phyloP scores from a whole-genome alignment of 2,888 invertebrate species.

The Cyaniris semiargus region DNA sequence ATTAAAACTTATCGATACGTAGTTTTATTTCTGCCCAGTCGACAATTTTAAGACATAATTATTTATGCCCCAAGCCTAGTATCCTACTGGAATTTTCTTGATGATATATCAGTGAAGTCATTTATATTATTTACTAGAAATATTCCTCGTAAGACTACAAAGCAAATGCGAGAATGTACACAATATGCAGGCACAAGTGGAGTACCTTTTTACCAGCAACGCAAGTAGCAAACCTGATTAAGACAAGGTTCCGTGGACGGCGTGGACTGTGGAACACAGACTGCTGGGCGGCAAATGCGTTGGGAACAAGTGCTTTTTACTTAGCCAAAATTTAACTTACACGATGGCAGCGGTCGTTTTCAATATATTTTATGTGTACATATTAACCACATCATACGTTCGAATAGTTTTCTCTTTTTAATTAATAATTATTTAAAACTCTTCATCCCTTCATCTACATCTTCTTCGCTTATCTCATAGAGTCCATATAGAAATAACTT shows the following conservation, averaged over 20 bases:
- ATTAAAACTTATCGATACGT: constrained; percentile 17
- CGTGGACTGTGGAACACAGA: constrained; percentile 17
- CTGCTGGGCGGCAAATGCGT: background rate
- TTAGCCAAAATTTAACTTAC: background rate
- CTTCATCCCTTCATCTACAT: no score
- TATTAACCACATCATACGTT: background rate
- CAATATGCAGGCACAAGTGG: background rate
- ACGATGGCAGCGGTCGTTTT: background rate
- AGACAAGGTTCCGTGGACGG: background rate
- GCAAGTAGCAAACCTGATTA: background rate
- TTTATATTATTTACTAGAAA: constrained; percentile 10
- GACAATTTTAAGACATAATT: constrained; percentile 8
- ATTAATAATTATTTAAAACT: no score
- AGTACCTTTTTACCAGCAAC: background rate
- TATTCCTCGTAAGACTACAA: background rate
- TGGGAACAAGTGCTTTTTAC: constrained; percentile 8
- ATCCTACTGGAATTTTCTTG: background rate
- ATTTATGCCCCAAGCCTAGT: background rate
- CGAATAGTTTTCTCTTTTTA: background rate
- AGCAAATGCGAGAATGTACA: background rate
- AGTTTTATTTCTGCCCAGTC: background rate
- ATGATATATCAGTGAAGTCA: background rate
- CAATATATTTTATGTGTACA: no score
- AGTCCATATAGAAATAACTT: background rate
- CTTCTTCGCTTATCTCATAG: background rate